Evolutionary conservation across 2,888 invertebrate genomes (phyloP), one percentile per base, ranked within the genome.

Genomic region (Resseliella maxima): DNA sequence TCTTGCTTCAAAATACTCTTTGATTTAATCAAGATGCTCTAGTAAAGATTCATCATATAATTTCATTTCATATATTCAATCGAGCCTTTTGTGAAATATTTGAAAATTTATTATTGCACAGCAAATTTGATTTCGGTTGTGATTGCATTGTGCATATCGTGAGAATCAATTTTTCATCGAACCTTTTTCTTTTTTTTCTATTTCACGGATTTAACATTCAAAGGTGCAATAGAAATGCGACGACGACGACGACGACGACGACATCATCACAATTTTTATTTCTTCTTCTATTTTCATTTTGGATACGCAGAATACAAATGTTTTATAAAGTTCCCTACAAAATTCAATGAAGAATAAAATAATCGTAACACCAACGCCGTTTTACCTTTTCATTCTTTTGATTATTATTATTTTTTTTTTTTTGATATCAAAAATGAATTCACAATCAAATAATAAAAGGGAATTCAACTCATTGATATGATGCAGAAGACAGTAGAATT

Each of bases 391-490:
- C 41, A 8, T 41, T 41, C 12, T 8, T 41, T 41, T 12, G 41
- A 41, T 5, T 41, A 8, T 21, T 15, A 12, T 21, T 35, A 3
- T 31, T 12, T 72, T 31, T 6, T 6, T 72, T 12, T 72, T 31
- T 72, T 72, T 35, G 72, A 72, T 72, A 72, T 72, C 72, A 72
- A 72, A 72, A 31, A 72, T 18, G 31, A n/a, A 72, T 72, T 27
- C 72, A 72, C 72, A 72, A 72, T 31, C 6, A 35, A 18, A 72
- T 3, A 31, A 72, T 12, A 72, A 72, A 31, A 72, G 27, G 31
- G 72, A 72, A 72, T 72, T 72, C 72, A 72, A 72, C 72, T 72
- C 72, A 72, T 72, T 72, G 72, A 31, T 31, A 12, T 15, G 72
- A 0, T 31, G 72, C 15, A 18, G 10, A n/a, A 72, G 15, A 31